These are phyloP conservation scores for Lasioglossum leucozonium DNA, from an alignment of 2,888 invertebrate species.

Conservation along the genomic window DNA sequence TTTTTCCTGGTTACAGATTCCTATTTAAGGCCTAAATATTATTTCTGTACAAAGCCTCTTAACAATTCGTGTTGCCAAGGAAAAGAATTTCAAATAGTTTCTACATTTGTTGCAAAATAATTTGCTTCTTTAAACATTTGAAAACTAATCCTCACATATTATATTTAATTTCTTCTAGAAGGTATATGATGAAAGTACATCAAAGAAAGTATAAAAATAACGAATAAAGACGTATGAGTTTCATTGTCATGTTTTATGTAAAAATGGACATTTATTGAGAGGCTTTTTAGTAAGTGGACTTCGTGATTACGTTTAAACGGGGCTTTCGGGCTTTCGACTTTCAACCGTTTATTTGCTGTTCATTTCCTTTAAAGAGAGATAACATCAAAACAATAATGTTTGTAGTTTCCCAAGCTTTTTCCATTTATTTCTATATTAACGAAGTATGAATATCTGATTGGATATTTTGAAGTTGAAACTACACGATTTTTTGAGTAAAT, in stretches of 20 bases:
- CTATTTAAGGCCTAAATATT: conserved; percentile 72
- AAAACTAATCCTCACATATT: not conserved
- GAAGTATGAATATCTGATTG: not conserved
- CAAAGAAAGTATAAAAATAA: conserved; percentile 7
- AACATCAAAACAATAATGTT: not conserved
- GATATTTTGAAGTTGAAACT: not conserved
- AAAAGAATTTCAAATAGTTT: not conserved
- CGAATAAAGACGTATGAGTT: not conserved
- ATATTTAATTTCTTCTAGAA: not conserved
- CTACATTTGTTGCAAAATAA: not conserved
- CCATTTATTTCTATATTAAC: not conserved
- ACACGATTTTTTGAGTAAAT: not conserved
- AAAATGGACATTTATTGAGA: not conserved
- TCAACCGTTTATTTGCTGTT: conserved; percentile 36
- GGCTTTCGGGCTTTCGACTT: conserved; percentile 55
- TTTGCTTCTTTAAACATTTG: not conserved
- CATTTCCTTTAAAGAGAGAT: not conserved
- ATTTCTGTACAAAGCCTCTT: conserved; percentile 45
- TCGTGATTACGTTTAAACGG: conserved; percentile 59
- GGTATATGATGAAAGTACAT: not conserved
- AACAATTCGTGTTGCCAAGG: not conserved
- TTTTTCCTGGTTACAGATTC: conserved; percentile 72
- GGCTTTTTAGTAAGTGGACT: conserved; percentile 16
- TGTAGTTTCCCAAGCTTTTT: not conserved
- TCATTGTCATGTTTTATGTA: not conserved